A percentile compares a stretch with the other conserved stretches of the same genome.
These are phyloP conservation scores for Tineola bisselliella DNA, from an alignment of 2,888 invertebrate species.

Conservation along the genomic window DNA sequence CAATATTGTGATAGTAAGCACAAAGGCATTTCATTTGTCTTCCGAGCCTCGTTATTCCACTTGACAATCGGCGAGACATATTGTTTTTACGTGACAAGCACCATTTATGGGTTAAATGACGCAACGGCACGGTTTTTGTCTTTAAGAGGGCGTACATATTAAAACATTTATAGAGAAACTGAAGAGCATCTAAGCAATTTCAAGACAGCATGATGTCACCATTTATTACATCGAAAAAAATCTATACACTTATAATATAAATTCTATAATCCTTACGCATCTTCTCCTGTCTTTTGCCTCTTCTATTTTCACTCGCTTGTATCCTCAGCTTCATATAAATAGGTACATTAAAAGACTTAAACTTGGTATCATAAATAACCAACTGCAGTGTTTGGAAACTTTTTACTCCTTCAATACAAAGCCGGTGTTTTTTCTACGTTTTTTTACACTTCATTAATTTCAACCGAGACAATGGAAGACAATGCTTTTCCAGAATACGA, in stretches of 20 bases:
- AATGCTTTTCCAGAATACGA: not conserved
- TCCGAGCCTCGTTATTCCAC: not conserved
- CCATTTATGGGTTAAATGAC: conserved; percentile 5
- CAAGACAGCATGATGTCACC: too few species aligned
- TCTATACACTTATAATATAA: too few species aligned
- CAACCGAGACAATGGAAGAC: conserved; percentile 1
- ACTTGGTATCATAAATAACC: not conserved
- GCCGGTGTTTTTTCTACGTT: not conserved
- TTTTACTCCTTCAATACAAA: not conserved
- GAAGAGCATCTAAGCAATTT: too few species aligned
- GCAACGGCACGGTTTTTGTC: not conserved
- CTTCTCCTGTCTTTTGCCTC: too few species aligned
- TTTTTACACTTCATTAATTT: conserved; percentile 6
- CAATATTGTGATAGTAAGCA: conserved; percentile 4
- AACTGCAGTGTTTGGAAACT: not conserved
- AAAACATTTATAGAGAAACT: too few species aligned
- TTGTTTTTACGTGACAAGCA: conserved; percentile 12
- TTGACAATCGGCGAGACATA: conserved; percentile 12
- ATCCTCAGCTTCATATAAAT: too few species aligned
- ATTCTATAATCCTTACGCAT: too few species aligned
- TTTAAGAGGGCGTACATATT: not conserved
- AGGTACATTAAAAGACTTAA: not conserved
- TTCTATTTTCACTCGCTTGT: too few species aligned
- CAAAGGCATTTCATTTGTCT: conserved; percentile 14
- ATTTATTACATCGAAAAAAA: too few species aligned